Evolutionary conservation across 2,797 vertebrate genomes (phyloP), one percentile per base, ranked within the genome.

Genomic region (Pangasius sanitwongsei): DNA sequence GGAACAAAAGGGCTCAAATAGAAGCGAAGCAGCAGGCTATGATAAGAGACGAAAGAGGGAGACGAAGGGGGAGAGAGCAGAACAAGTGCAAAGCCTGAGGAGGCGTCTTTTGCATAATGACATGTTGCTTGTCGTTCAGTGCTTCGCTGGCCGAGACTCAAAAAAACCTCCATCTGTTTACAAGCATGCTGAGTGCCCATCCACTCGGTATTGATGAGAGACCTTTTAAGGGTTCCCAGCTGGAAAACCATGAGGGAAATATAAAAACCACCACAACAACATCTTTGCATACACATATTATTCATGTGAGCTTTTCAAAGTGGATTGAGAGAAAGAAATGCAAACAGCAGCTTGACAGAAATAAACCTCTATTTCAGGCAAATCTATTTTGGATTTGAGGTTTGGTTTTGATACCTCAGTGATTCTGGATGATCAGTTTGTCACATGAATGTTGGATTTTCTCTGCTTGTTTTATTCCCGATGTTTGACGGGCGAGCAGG

Each of bases 91-190:
- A 89, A 90, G 91, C 89, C 85, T 48, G 65, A 87, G 84, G 89
- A 92, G 89, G 90, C 31, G 6, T 90, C 74, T 91, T 93, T 91
- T 92, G 91, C 92, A 92, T 93, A 94, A 94, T 93, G 88, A 92
- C 91, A 92, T 90, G 90, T 93, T 92, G 91, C 92, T 92, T 89
- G 91, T 90, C 78, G 72, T 89, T 92, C 90, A 88, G 86, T 88
- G 59, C 85, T 87, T 91, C 83, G 28, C 67, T 88, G 91, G 91
- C 91, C 89, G n/a, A 55, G 77, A 80, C 90, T 87, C 90, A 88
- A 87, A 91, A 92, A 89, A 92, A 90, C 83, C 85, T 92, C 91
- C 91, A 91, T 93, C 93, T 93, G 91, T 93, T 93, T 93, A 93
- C 92, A 92, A 92, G 92, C 88, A 90, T 86, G 83, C 90, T 91